Base-by-base conservation (phyloP, 53 echinoderm and acorn worm species). In the Arbacia lixula region DNA sequence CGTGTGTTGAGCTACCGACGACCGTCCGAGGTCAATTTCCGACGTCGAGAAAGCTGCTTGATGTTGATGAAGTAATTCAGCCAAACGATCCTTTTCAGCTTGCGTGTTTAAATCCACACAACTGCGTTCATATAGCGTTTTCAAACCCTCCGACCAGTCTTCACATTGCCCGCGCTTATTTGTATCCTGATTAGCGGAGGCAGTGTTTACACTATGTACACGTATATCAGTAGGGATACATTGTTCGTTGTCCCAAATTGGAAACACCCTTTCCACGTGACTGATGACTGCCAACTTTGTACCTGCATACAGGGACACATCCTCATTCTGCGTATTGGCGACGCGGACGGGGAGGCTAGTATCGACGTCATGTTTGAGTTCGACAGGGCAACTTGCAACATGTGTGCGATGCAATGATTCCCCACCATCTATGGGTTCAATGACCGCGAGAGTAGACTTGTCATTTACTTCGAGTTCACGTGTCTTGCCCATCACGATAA, bases 261-360 rank as follows among this genome's bases (percentile, higher is more conserved):
- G n/a, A n/a, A n/a, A n/a, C n/a, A n/a, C n/a, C n/a, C n/a, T n/a
- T n/a, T n/a, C n/a, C n/a, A n/a, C n/a, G n/a, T n/a, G n/a, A n/a
- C n/a, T n/a, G n/a, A n/a, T n/a, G n/a, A n/a, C n/a, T n/a, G n/a
- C n/a, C n/a, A n/a, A n/a, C n/a, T n/a, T n/a, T n/a, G 43, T 79
- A 10, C 91, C 91, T 30, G 69, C 64, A 34, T 21, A 61, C 0
- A 91, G 53, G 6, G 37, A 26, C 0, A 87, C 36, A 19, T 76
- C 61, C 38, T 91, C 91, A 26, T 12, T 20, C 10, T 61, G 65
- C 12, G 56, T 52, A 37, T 91, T 88, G 25, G 82, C 79, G 12
- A 92, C 72, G 16, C 88, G 26, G 0, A 92, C 64, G 3, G 92
- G 92, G 42, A 92, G 79, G 24, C 66, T 75, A 4, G 74, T 85